phyloP scores from a whole-genome alignment of 2,888 invertebrate genomes.

The Tenthredo distinguenda region DNA sequence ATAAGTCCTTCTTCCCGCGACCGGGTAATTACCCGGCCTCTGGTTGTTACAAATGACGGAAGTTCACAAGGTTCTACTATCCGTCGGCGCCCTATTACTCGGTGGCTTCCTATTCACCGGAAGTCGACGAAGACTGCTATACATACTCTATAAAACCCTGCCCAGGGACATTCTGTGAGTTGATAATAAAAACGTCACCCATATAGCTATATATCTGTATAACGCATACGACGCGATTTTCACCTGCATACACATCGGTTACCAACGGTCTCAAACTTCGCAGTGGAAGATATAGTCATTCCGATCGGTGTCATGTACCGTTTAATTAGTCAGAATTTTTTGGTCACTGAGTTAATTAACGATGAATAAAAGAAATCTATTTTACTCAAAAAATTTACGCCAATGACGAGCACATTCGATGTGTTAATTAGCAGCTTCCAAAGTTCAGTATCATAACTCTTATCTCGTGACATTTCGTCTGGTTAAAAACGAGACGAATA shows the following conservation, averaged over 20 bases:
- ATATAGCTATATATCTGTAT: neutral
- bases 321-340: neutral
- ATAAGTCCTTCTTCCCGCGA: neutral
- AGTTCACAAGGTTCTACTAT: slow-evolving; percentile 83
- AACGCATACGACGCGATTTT: neutral
- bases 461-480: neutral
- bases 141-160: slow-evolving; percentile 83
- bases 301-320: neutral
- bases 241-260: neutral
- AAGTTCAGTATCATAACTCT: neutral
- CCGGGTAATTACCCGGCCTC: neutral
- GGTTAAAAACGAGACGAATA: neutral
- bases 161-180: slow-evolving; percentile 86
- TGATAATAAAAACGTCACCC: neutral
- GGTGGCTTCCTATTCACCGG: slow-evolving; percentile 80
- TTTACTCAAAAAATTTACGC: neutral
- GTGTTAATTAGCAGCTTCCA: neutral
- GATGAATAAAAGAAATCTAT: neutral
- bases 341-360: neutral
- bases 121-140: slow-evolving; percentile 81
- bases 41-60: slow-evolving; percentile 77
- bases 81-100: slow-evolving; percentile 87
- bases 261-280: neutral
- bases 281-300: neutral
- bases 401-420: neutral